Percentiles rank a stretch among this genome's conserved stretches.
phyloP scores from a whole-genome alignment of 2,888 invertebrate genomes.

The Dicyrtoma fusca region DNA sequence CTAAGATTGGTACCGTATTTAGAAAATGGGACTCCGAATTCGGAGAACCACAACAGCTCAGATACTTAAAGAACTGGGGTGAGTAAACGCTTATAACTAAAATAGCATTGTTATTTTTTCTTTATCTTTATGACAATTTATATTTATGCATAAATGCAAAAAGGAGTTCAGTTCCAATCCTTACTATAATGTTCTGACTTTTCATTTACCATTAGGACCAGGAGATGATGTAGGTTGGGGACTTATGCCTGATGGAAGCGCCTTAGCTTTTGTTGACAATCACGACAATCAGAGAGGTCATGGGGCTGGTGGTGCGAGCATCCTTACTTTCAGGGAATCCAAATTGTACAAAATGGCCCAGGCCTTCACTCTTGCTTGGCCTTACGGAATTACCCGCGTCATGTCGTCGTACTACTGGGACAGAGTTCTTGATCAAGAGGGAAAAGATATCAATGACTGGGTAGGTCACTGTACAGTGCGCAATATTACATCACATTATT shows the following conservation, averaged over 20 bases:
- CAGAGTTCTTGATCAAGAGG: slow-evolving; percentile 58
- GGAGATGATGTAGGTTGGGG: slow-evolving; percentile 69
- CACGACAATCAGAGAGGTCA: slow-evolving; percentile 80
- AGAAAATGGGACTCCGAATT: neutral
- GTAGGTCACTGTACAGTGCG: too few species aligned
- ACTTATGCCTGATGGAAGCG: slow-evolving; percentile 66
- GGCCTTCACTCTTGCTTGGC: slow-evolving; percentile 85
- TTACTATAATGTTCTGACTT: too few species aligned
- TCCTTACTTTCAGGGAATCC: slow-evolving; percentile 55
- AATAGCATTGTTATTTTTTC: too few species aligned
- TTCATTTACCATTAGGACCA: slow-evolving; percentile 54
- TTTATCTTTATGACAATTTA: too few species aligned
- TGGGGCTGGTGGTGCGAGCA: slow-evolving; percentile 44
- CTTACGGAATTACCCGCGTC: slow-evolving; percentile 76
- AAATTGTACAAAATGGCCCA: slow-evolving; percentile 67
- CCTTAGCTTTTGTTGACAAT: slow-evolving; percentile 83
- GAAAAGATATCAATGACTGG: slow-evolving; percentile 51
- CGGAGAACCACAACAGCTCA: neutral
- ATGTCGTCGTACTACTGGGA: slow-evolving; percentile 70
- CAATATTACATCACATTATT: too few species aligned
- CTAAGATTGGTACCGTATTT: slow-evolving; percentile 24
- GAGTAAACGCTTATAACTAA: too few species aligned
- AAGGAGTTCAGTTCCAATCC: too few species aligned
- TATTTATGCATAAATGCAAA: too few species aligned
- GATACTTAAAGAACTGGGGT: slow-evolving; percentile 22